Evolutionary conservation across 2,113 vertebrate genomes (phyloP).

Genomic region (Petroica traversi): DNA sequence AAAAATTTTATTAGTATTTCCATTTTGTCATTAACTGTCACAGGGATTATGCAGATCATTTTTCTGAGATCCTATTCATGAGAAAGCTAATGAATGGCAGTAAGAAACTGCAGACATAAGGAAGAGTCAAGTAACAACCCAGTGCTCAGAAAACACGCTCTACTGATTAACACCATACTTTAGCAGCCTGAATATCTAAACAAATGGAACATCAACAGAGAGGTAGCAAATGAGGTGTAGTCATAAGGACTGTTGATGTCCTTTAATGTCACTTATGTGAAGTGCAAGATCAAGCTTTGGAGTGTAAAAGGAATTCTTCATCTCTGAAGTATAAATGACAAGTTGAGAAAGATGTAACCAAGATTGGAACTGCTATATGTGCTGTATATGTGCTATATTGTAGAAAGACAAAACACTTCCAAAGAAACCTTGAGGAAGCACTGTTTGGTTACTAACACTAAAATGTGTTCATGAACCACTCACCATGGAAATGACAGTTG

Average conservation of each 20-base stretch:
- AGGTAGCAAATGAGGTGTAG: background rate
- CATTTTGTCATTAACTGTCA: background rate
- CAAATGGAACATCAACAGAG: background rate
- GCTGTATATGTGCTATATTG: background rate
- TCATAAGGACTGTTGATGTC: background rate
- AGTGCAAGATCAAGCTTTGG: background rate
- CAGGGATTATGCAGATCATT: background rate
- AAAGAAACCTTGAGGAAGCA: background rate
- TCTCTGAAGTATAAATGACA: background rate
- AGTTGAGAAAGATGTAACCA: background rate
- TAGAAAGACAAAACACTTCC: background rate
- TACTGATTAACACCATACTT: background rate
- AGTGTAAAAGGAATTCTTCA: background rate
- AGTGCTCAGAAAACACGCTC: background rate
- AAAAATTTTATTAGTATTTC: background rate
- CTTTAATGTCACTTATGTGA: background rate
- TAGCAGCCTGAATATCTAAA: background rate
- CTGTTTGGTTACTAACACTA: background rate
- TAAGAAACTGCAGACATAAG: background rate
- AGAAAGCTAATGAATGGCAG: background rate
- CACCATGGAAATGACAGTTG: background rate
- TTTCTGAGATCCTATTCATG: background rate
- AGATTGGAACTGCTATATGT: background rate
- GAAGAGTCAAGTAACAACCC: background rate
- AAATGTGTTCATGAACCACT: background rate